Evolutionary conservation across 2,888 invertebrate species (phyloP).

Genomic region (Melieria crassipennis): DNA sequence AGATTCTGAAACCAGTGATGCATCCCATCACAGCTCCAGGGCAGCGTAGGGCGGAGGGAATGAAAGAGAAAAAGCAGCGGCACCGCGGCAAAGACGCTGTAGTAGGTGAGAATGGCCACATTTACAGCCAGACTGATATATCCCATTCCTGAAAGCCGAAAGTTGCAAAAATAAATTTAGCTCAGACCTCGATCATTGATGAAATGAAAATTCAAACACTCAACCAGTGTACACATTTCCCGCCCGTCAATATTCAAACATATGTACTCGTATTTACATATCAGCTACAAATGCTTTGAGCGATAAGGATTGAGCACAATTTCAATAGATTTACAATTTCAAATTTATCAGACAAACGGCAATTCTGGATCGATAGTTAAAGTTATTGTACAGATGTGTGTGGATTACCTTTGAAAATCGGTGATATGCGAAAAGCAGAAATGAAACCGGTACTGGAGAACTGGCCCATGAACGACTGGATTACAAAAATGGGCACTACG

Average conservation of each 20-base stretch:
- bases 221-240: no score
- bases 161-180: no score
- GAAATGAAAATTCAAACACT: no score
- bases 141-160: slow-evolving; percentile 76
- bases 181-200: no score
- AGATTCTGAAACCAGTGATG: slow-evolving; percentile 39
- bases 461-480: slow-evolving; percentile 90
- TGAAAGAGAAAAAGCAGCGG: slow-evolving; percentile 81
- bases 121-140: slow-evolving; percentile 83
- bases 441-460: slow-evolving; percentile 84
- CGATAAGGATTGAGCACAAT: no score
- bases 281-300: no score
- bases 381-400: not conserved
- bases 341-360: no score
- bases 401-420: slow-evolving; percentile 83
- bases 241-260: no score
- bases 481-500: slow-evolving; percentile 85
- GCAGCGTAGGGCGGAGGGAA: slow-evolving; percentile 74
- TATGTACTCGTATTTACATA: no score
- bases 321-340: no score
- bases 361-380: not conserved
- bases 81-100: slow-evolving; percentile 83
- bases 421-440: slow-evolving; percentile 81
- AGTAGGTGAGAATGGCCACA: slow-evolving; percentile 80
- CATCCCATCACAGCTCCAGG: slow-evolving; percentile 81